Evolutionary conservation across 2,888 invertebrate genomes (phyloP).

Genomic region (Rhagonycha fulva): DNA sequence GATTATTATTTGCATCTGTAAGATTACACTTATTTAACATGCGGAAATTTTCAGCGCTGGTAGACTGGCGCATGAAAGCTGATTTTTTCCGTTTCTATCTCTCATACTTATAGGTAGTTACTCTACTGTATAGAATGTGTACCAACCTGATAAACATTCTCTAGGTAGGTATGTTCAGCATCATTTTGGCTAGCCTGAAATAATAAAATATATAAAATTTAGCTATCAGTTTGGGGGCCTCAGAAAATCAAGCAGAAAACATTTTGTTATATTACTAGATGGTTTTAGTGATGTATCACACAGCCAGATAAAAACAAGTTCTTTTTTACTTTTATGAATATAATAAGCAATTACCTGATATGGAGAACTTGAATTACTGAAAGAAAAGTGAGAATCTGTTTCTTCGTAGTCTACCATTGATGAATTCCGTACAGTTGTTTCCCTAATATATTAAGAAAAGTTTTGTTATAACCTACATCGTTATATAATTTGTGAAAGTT

Average conservation of each 20-base stretch:
- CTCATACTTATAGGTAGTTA: too few relatives aligned
- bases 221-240: background rate
- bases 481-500: too few relatives aligned
- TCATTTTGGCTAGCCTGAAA: background rate
- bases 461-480: too few relatives aligned
- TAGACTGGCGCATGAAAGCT: too few relatives aligned
- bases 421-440: slow-evolving; percentile 57
- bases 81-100: too few relatives aligned
- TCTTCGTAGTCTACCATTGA: slow-evolving; percentile 65
- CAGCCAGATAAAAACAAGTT: too few relatives aligned
- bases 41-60: too few relatives aligned
- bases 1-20: too few relatives aligned
- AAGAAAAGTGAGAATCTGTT: slow-evolving; percentile 77
- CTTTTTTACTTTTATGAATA: background rate
- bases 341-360: slow-evolving; percentile 53
- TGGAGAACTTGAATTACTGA: slow-evolving; percentile 79
- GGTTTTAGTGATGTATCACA: too few relatives aligned
- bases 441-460: slow-evolving; percentile 44
- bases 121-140: too few relatives aligned
- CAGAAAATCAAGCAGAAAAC: background rate
- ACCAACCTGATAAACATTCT: slow-evolving; percentile 1
- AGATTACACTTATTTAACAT: too few relatives aligned
- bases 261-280: too few relatives aligned
- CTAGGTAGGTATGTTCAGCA: background rate
- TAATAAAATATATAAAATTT: background rate